phyloP scores from a whole-genome alignment of 37 sponge, comb jelly and placozoan species.

The Hormiphora californensis region DNA sequence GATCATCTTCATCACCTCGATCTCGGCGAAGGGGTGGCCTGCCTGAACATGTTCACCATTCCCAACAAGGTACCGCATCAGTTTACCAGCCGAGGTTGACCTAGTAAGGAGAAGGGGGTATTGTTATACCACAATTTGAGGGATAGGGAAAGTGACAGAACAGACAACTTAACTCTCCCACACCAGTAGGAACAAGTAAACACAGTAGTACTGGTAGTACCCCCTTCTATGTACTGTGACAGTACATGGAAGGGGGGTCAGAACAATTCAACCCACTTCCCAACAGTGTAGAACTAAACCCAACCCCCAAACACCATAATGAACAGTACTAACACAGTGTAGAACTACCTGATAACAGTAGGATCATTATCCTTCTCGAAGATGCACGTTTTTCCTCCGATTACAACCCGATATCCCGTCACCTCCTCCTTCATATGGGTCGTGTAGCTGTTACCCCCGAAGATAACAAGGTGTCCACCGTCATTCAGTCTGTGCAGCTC shows the following conservation, averaged over 20 bases:
- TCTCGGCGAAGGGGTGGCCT: slow-evolving; percentile 77
- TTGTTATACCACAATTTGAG: not conserved
- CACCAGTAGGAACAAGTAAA: no score
- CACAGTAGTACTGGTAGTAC: no score
- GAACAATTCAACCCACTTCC: not conserved
- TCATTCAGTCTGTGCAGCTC: slow-evolving; percentile 71
- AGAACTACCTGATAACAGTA: slow-evolving; percentile 65
- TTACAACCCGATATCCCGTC: slow-evolving; percentile 67
- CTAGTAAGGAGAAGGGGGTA: slow-evolving; percentile 44
- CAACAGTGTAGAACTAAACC: not conserved
- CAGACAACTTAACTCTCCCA: not conserved
- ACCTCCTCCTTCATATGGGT: slow-evolving; percentile 91
- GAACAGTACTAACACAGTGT: no score
- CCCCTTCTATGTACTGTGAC: no score
- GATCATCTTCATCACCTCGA: slow-evolving; percentile 97
- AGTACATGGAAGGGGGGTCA: no score
- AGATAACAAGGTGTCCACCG: slow-evolving; percentile 74
- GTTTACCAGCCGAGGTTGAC: slow-evolving; percentile 85
- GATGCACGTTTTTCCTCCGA: slow-evolving; percentile 79
- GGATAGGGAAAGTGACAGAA: not conserved
- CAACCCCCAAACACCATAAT: not conserved
- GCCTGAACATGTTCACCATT: slow-evolving; percentile 77
- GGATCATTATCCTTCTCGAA: slow-evolving; percentile 98
- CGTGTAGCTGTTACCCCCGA: slow-evolving; percentile 75
- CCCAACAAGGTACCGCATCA: slow-evolving; percentile 74